phyloP scores from a whole-genome alignment of 1,140 invertebrate species.

The Drosophila virilis region DNA sequence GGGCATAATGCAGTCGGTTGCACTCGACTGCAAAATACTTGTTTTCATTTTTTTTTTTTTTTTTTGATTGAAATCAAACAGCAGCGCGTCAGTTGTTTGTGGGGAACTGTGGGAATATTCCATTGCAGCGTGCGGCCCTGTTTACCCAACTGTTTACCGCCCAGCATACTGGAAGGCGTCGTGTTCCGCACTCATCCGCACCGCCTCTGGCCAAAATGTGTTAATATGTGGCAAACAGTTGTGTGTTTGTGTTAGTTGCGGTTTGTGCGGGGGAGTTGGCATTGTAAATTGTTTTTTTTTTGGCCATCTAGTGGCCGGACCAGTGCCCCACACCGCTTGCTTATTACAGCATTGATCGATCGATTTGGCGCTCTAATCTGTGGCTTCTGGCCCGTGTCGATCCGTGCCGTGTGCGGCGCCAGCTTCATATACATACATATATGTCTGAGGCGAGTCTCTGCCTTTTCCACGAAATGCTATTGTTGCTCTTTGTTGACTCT shows the following conservation, averaged over 20 bases:
- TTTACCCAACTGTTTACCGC: conserved; percentile 51
- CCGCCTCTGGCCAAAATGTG: conserved; percentile 57
- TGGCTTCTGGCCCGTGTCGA: conserved; percentile 49
- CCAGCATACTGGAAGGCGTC: neutral
- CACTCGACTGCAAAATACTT: neutral
- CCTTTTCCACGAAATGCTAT: conserved; percentile 37
- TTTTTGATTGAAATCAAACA: conserved; percentile 68
- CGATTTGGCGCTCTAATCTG: conserved; percentile 67
- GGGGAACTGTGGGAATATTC: conserved; percentile 76
- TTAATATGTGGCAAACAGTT: conserved; percentile 68
- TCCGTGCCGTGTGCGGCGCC: conserved; percentile 57
- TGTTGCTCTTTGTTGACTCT: conserved; percentile 36
- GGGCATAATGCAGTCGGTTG: neutral
- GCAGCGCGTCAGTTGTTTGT: conserved; percentile 25
- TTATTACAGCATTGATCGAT: conserved; percentile 42
- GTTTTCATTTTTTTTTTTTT: conserved; percentile 9
- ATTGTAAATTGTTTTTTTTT: conserved; percentile 57
- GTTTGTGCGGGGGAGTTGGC: conserved; percentile 27
- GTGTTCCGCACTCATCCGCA: too few relatives aligned
- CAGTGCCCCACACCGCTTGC: conserved; percentile 1
- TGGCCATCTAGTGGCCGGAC: conserved; percentile 29
- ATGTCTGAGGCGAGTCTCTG: conserved; percentile 20
- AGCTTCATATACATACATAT: conserved; percentile 12
- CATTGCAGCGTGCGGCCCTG: conserved; percentile 62
- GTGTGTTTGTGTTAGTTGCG: neutral